Percentiles rank a stretch among this genome's conserved stretches.
phyloP scores from a whole-genome alignment of 2,888 invertebrate genomes.

The Leptinotarsa juncta region DNA sequence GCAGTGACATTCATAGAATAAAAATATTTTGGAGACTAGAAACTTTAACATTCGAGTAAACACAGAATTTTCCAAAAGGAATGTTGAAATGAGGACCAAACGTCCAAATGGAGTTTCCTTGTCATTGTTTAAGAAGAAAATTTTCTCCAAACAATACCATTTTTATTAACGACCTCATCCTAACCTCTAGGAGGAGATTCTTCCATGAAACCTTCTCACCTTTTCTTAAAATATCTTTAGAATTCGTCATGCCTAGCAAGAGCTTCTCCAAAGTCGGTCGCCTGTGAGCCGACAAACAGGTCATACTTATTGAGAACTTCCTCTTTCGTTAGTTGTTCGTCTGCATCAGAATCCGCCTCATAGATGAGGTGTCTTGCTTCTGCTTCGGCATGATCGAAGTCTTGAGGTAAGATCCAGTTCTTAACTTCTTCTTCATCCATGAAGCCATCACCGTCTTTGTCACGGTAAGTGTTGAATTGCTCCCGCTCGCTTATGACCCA shows the following conservation, averaged over 20 bases:
- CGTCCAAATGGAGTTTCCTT: too few relatives aligned
- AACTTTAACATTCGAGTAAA: too few relatives aligned
- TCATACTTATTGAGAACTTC: slow-evolving; percentile 97
- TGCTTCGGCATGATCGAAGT: slow-evolving; percentile 97
- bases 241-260: slow-evolving; percentile 96
- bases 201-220: slow-evolving; percentile 38
- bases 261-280: slow-evolving; percentile 98
- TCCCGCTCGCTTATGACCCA: slow-evolving; percentile 96
- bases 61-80: too few relatives aligned
- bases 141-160: background rate
- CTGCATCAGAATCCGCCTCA: slow-evolving; percentile 93
- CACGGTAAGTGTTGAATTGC: slow-evolving; percentile 86
- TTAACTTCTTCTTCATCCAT: slow-evolving; percentile 91
- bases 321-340: slow-evolving; percentile 87
- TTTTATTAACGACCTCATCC: background rate
- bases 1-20: too few relatives aligned
- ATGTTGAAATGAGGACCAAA: too few relatives aligned
- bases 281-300: slow-evolving; percentile 97
- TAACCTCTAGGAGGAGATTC: background rate
- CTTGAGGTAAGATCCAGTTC: slow-evolving; percentile 94
- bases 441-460: slow-evolving; percentile 89
- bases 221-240: slow-evolving; percentile 65
- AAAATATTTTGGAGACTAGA: background rate
- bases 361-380: slow-evolving; percentile 95
- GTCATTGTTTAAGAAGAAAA: too few relatives aligned